Conservation (phyloP, 2,888 invertebrate species). For the Pilophorus perplexus region DNA sequence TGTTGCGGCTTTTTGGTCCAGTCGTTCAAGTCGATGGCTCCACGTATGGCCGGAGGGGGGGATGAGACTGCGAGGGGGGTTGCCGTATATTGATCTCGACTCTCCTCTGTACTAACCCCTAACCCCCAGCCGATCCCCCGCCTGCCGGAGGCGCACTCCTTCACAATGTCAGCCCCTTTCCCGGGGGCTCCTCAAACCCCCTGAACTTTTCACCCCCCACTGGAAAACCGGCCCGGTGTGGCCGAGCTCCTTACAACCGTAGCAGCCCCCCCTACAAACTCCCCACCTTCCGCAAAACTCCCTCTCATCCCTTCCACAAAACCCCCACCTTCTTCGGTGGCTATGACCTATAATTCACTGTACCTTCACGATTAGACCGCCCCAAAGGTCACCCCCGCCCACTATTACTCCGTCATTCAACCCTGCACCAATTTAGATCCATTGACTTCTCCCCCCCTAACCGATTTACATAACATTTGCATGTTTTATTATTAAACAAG, state of each 20-base stretch:
- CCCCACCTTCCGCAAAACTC: not conserved
- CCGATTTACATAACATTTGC: not conserved
- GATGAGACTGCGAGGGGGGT: slow-evolving; percentile 2
- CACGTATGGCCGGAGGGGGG: not conserved
- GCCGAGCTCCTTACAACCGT: not conserved
- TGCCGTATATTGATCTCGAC: slow-evolving; percentile 33
- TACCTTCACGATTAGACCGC: not conserved
- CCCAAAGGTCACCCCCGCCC: slow-evolving; percentile 8
- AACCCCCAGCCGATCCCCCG: not conserved
- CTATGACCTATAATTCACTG: slow-evolving; percentile 21
- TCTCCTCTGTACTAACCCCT: slow-evolving; percentile 27
- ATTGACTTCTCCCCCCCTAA: not conserved
- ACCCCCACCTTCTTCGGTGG: not conserved
- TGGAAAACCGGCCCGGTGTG: not conserved
- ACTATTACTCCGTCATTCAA: not conserved
- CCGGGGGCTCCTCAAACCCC: not conserved
- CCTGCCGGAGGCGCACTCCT: slow-evolving; percentile 7
- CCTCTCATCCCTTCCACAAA: not conserved
- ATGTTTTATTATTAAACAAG: no score
- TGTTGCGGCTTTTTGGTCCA: no score
- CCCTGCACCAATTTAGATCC: not conserved
- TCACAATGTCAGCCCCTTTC: not conserved
- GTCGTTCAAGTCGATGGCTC: no score
- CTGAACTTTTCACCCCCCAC: not conserved
- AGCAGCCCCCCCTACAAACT: not conserved